Evolutionary conservation across 2,888 invertebrate genomes (phyloP).

Genomic region (Eugnorisma glareosa): DNA sequence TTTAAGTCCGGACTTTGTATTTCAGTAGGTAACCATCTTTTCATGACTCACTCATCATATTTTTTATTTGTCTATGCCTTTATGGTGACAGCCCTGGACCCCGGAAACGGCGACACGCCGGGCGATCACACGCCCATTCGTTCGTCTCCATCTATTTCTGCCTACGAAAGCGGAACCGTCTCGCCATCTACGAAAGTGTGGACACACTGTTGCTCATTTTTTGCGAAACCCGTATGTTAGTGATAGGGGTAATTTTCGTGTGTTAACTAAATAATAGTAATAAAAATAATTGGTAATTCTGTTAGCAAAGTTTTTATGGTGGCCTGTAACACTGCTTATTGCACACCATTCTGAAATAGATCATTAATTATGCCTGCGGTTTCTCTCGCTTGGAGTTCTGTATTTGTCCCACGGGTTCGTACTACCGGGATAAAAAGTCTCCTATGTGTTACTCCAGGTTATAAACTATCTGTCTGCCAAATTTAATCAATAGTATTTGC

Average conservation of each 20-base stretch:
- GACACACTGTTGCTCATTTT: slow-evolving; percentile 61
- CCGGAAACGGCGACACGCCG: slow-evolving; percentile 86
- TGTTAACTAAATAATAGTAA: background rate
- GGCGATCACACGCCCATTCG: slow-evolving; percentile 77
- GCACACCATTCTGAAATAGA: background rate
- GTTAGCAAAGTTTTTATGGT: background rate
- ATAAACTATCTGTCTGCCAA: background rate
- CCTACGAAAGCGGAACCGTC: slow-evolving; percentile 87
- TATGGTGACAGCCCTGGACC: slow-evolving; percentile 71
- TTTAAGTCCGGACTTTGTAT: background rate
- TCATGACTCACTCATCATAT: background rate
- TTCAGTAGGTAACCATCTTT: background rate
- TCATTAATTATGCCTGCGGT: background rate
- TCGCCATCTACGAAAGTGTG: slow-evolving; percentile 67
- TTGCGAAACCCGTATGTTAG: slow-evolving; percentile 32
- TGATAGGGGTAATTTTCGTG: background rate
- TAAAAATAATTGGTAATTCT: background rate
- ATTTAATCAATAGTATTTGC: background rate
- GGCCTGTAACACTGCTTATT: background rate
- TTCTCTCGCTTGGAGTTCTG: background rate
- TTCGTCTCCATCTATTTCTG: slow-evolving; percentile 83
- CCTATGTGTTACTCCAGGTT: background rate
- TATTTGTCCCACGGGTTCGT: background rate
- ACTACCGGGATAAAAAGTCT: background rate
- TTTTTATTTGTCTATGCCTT: background rate